Evolutionary conservation across 2,113 vertebrate species (phyloP).

Genomic region (Bubo bubo): DNA sequence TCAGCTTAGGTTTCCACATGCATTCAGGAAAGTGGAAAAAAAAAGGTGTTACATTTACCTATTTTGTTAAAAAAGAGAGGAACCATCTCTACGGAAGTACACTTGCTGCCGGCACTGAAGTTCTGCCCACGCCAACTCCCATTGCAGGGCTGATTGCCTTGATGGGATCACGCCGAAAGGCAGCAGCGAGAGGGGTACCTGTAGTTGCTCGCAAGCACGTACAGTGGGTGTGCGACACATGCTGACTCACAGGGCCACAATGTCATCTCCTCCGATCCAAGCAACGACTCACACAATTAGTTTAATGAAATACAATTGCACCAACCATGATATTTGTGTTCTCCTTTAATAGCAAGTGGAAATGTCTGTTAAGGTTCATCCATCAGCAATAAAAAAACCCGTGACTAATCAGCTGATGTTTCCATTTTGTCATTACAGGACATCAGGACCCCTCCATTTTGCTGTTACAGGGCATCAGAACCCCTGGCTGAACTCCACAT

Average conservation of each 20-base stretch:
- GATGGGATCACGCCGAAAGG: rapidly evolving
- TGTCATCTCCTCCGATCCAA: not conserved
- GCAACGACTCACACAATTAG: not conserved
- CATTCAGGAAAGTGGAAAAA: not conserved
- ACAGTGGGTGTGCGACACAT: rapidly evolving
- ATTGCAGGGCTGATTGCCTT: not conserved
- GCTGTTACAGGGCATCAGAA: not conserved
- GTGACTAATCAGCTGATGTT: not conserved
- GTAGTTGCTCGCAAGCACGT: rapidly evolving
- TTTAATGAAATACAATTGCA: not conserved
- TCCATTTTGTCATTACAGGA: not conserved
- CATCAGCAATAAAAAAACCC: not conserved
- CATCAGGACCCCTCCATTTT: not conserved
- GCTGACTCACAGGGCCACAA: not conserved
- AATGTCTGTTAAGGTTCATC: not conserved
- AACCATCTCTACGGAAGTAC: not conserved
- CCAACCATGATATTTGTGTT: not conserved
- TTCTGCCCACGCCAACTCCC: not conserved
- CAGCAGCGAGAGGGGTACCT: not conserved
- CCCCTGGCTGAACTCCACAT: not conserved
- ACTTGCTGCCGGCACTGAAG: not conserved
- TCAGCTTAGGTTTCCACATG: not conserved
- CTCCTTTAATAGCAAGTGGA: not conserved
- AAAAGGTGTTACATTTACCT: not conserved
- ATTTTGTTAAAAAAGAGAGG: not conserved